phyloP scores from a whole-genome alignment of 2,888 invertebrate species.

The Drosophila kuntzei region DNA sequence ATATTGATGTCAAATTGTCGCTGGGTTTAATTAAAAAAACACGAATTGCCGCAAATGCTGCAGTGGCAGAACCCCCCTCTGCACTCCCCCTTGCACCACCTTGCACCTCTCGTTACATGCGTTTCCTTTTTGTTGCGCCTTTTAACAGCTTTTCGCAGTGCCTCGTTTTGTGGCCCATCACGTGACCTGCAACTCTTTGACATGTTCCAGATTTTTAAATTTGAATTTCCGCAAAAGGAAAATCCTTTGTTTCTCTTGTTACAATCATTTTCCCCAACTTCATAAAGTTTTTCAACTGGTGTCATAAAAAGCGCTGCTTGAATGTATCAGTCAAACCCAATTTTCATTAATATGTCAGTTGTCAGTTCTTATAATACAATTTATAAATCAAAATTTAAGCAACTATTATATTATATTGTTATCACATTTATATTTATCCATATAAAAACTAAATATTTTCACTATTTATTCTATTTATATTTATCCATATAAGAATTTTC shows the following conservation, averaged over 20 bases:
- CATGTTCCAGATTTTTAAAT: constrained; percentile 31
- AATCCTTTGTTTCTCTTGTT: constrained; percentile 5
- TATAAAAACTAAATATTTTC: too few species aligned
- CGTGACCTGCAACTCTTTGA: constrained; percentile 23
- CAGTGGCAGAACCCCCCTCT: not conserved
- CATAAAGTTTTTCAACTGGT: constrained; percentile 7
- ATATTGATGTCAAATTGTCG: constrained; percentile 82
- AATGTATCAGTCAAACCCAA: not conserved
- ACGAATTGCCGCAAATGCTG: constrained; percentile 46
- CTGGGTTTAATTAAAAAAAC: constrained; percentile 76
- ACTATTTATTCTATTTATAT: too few species aligned
- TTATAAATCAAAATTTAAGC: too few species aligned
- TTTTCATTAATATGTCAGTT: not conserved
- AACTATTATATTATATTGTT: not conserved
- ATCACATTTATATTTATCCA: not conserved
- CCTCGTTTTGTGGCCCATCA: constrained; percentile 52
- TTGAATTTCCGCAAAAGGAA: constrained; percentile 11
- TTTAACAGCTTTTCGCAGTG: constrained; percentile 30
- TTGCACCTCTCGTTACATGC: not conserved
- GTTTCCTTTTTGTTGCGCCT: constrained; percentile 9
- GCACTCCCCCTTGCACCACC: not conserved
- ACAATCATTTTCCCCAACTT: constrained; percentile 5
- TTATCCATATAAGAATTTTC: too few species aligned
- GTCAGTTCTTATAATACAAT: not conserved
- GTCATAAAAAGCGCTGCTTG: not conserved